A percentile compares a stretch with the other conserved stretches of the same genome.
Evolutionary conservation across 2,888 invertebrate species (phyloP).

Genomic region (Diarsia mendica): DNA sequence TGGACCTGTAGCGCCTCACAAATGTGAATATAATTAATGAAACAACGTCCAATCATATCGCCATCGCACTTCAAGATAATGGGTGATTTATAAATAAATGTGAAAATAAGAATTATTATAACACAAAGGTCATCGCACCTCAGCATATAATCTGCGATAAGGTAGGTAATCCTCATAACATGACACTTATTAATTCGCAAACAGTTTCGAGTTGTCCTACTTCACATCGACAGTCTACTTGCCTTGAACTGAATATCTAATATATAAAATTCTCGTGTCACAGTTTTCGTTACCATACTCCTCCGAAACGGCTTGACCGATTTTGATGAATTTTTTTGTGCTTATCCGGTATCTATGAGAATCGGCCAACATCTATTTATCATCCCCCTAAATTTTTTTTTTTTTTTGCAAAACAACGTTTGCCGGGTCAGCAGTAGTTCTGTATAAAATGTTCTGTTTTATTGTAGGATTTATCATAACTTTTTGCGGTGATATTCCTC

Average conservation of each 20-base stretch:
- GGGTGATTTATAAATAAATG: constrained; percentile 44
- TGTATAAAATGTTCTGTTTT: not conserved
- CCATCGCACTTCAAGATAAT: constrained; percentile 34
- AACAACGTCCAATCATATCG: constrained; percentile 4
- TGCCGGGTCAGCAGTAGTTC: too few relatives aligned
- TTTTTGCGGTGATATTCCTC: too few relatives aligned
- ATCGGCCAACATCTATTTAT: too few relatives aligned
- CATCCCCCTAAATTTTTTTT: too few relatives aligned
- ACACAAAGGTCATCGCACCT: constrained; percentile 53
- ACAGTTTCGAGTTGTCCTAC: constrained; percentile 7
- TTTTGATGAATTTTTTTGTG: too few relatives aligned
- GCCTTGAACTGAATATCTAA: constrained; percentile 19
- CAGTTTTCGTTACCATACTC: too few relatives aligned
- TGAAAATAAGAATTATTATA: constrained; percentile 31
- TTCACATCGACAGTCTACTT: not conserved
- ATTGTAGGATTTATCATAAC: not conserved
- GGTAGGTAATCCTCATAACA: constrained; percentile 29
- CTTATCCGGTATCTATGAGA: too few relatives aligned
- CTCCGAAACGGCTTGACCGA: too few relatives aligned
- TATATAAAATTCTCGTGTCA: too few relatives aligned
- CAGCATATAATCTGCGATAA: constrained; percentile 42
- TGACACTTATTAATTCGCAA: constrained; percentile 33
- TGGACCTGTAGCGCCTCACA: not conserved
- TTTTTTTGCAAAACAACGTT: too few relatives aligned
- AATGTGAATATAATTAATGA: constrained; percentile 13